These are phyloP conservation scores for Coracopsis vasa DNA, from an alignment of 2,113 vertebrate species.

Conservation along the genomic window DNA sequence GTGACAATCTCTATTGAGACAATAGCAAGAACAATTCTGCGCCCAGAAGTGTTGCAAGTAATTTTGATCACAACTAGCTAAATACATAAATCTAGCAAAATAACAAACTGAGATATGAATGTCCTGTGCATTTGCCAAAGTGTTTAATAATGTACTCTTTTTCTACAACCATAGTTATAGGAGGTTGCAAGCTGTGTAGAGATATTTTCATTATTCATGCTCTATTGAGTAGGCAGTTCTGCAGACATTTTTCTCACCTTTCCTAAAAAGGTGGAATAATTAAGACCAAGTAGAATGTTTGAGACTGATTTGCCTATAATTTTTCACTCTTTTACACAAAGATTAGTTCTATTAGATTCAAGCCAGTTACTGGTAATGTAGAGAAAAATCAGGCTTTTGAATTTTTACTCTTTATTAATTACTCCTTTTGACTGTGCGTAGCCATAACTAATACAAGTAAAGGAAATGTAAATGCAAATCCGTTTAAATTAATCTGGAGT, in stretches of 20 bases:
- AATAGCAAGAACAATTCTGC: neutral
- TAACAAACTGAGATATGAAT: constrained; percentile 25
- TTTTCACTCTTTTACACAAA: neutral
- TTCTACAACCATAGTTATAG: neutral
- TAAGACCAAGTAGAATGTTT: constrained; percentile 38
- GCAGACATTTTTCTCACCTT: constrained; percentile 53
- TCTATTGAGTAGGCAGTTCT: constrained; percentile 49
- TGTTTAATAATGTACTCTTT: constrained; percentile 31
- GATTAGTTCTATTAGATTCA: constrained; percentile 24
- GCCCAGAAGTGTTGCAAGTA: constrained; percentile 3
- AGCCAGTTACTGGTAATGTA: neutral
- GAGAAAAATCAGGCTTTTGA: neutral
- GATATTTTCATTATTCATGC: constrained; percentile 52
- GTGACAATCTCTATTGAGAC: constrained; percentile 28
- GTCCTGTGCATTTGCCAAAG: neutral
- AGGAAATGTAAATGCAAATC: constrained; percentile 34
- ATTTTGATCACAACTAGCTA: constrained; percentile 21
- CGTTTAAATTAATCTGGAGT: constrained; percentile 51
- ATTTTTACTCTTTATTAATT: constrained; percentile 47
- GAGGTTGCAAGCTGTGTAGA: constrained; percentile 16
- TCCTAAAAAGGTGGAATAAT: constrained; percentile 55
- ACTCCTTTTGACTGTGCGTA: neutral
- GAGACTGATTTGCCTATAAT: constrained; percentile 14
- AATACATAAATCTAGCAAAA: constrained; percentile 41
- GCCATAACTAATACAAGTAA: constrained; percentile 36